Evolutionary conservation across 2,888 invertebrate genomes (phyloP), one percentile per base, ranked within the genome.

Genomic region (Trissoscelio sp.): DNA sequence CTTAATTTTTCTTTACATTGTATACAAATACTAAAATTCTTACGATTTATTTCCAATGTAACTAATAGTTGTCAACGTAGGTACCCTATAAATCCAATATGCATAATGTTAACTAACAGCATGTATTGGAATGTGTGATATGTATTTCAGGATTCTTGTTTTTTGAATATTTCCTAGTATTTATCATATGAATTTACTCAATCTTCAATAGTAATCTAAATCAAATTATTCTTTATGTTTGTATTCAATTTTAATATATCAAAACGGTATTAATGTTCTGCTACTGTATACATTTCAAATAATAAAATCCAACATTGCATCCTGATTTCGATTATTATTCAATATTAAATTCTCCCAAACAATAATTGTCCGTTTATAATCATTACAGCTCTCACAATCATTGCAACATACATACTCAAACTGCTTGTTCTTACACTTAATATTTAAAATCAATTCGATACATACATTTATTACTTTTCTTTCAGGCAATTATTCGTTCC

Each of bases 401-500:
- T 39, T 44, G 20, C 18, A 11, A 53, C n/a, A 7, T 53, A 31
- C 31, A 51, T 7, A 34, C 3, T 34, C 11, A 51, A 51, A 24
- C 5, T 14, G 37, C 48, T 64, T 51, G 24, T 9, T 16, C 11
- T 16, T 20, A 48, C 31, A 28, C 18, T 24, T 20, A 24, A 37
- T 37, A n/a, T 3, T n/a, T 7, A 7, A 55, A 28, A 48, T 4
- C 11, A 16, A 11, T 51, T 11, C 18, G 5, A 9, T 39, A 46
- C 53, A 73, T 74, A 74, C 37, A 64, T 48, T 22, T 53, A 3
- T 64, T 12, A 44, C 55, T 64, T 51, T 66, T 64, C 31, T 75
- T 75, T 46, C 75, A 75, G 75, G 51, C 37, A 42, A 75, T 75
- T 62, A 66, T 57, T 46, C 58, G 3, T 75, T n/a, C 3, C 75